Percentiles rank a stretch among this genome's conserved stretches.
These are phyloP conservation scores for Apistogramma diplotaenia DNA, from an alignment of 2,113 vertebrate genomes.

Conservation along the genomic window DNA sequence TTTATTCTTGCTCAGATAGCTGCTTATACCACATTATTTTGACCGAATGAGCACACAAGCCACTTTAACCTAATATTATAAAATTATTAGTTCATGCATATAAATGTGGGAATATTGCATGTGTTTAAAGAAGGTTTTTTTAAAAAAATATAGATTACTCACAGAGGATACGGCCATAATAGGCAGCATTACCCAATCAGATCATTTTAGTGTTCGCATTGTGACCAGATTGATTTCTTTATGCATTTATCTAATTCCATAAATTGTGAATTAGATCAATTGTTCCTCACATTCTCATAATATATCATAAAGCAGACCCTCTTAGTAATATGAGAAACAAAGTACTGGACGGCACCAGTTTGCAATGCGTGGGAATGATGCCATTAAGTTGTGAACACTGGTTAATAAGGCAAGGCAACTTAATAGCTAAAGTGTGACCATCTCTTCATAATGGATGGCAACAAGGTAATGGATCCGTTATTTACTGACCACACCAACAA, in stretches of 20 bases:
- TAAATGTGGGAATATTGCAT: background rate
- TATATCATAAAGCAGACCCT: background rate
- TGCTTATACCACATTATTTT: constrained; percentile 8
- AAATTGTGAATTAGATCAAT: constrained; percentile 32
- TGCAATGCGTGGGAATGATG: background rate
- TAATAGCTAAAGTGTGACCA: background rate
- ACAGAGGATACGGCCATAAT: constrained; percentile 1
- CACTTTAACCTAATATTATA: constrained; percentile 38
- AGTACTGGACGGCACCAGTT: background rate
- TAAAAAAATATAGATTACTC: background rate
- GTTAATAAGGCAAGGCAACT: background rate
- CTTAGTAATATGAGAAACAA: background rate
- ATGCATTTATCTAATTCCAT: constrained; percentile 27
- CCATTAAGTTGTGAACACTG: background rate
- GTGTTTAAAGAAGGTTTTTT: background rate
- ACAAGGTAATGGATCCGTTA: background rate
- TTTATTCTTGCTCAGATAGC: constrained; percentile 21
- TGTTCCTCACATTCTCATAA: constrained; percentile 14
- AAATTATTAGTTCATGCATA: constrained; percentile 32
- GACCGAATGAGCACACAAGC: constrained; percentile 19
- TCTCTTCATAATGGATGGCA: background rate
- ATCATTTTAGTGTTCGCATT: constrained; percentile 11
- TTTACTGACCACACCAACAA: background rate
- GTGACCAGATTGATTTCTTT: constrained; percentile 11
- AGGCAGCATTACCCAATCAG: background rate